These are phyloP conservation scores for Seira ritae DNA, from an alignment of 2,888 invertebrate genomes.

Conservation along the genomic window DNA sequence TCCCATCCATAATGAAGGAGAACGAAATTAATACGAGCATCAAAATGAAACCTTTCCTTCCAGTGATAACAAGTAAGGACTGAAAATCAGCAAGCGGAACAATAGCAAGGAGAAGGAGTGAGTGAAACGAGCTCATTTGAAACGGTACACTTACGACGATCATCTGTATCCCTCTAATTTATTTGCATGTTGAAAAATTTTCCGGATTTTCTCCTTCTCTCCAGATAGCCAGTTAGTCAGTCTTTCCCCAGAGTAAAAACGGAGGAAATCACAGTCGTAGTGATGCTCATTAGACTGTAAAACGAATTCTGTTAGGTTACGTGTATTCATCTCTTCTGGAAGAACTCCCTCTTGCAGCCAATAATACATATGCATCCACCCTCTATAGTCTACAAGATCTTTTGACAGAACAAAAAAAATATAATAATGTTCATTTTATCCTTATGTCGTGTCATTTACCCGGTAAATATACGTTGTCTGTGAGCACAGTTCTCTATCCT, in stretches of 20 bases:
- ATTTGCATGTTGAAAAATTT: slow-evolving; percentile 58
- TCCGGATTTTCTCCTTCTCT: slow-evolving; percentile 27
- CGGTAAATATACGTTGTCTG: too few relatives aligned
- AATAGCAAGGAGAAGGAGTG: slow-evolving; percentile 40
- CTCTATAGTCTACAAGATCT: too few relatives aligned
- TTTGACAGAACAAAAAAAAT: too few relatives aligned
- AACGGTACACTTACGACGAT: slow-evolving; percentile 63
- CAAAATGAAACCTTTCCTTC: too few relatives aligned
- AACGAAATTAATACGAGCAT: too few relatives aligned
- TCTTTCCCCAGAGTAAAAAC: neutral
- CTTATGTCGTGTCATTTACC: too few relatives aligned
- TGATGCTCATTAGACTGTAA: slow-evolving; percentile 58
- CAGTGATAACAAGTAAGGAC: neutral
- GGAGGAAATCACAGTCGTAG: slow-evolving; percentile 52
- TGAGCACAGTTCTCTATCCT: too few relatives aligned
- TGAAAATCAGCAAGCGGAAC: slow-evolving; percentile 48
- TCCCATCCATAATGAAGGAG: too few relatives aligned
- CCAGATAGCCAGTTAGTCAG: slow-evolving; percentile 13
- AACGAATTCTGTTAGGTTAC: slow-evolving; percentile 42
- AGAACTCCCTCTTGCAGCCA: too few relatives aligned
- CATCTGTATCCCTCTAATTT: slow-evolving; percentile 58
- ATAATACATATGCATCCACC: too few relatives aligned
- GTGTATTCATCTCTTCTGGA: too few relatives aligned
- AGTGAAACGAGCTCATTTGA: slow-evolving; percentile 63
- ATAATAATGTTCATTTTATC: too few relatives aligned